These are phyloP conservation scores for Congeria kusceri DNA, from an alignment of 2,888 invertebrate species.

Conservation along the genomic window DNA sequence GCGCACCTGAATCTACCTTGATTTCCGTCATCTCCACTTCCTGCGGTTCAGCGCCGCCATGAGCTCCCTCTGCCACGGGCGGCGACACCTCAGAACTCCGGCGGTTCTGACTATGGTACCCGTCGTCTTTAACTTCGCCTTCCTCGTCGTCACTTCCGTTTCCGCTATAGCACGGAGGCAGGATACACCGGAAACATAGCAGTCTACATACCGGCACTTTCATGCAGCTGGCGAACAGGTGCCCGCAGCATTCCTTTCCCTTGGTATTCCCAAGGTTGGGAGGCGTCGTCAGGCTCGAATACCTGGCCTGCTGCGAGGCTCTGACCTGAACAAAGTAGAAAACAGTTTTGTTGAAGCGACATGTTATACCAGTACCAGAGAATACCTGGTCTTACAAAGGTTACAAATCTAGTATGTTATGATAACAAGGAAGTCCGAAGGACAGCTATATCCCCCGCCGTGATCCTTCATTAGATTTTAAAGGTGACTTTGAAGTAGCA, in stretches of 20 bases:
- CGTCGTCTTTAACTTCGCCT: constrained; percentile 48
- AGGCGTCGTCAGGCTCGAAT: constrained; percentile 49
- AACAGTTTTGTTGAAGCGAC: too few relatives aligned
- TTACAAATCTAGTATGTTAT: too few relatives aligned
- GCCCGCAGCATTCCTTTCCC: constrained; percentile 58
- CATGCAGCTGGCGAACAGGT: constrained; percentile 53
- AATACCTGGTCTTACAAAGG: too few relatives aligned
- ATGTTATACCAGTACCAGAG: too few relatives aligned
- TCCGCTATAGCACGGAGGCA: constrained; percentile 56
- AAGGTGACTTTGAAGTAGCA: too few relatives aligned
- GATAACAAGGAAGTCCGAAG: too few relatives aligned
- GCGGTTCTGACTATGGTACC: constrained; percentile 62
- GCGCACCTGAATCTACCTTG: constrained; percentile 48
- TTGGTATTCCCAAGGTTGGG: constrained; percentile 55
- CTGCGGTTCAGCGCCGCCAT: constrained; percentile 27
- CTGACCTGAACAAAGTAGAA: constrained; percentile 44
- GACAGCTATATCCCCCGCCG: too few relatives aligned
- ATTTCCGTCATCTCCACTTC: constrained; percentile 60
- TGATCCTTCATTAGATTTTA: too few relatives aligned
- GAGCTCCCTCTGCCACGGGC: constrained; percentile 18
- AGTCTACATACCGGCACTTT: constrained; percentile 61
- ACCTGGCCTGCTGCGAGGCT: constrained; percentile 56
- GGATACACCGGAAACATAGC: constrained; percentile 60
- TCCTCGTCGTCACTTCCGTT: constrained; percentile 59
- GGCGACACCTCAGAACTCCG: constrained; percentile 49